Conservation (phyloP, 2,113 vertebrate species). For the cattle (Bos taurus) region ARS-UCD2.0 NC_037333.1:81733001-81733500, state of each 20-base stretch:
- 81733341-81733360: background rate
- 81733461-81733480: background rate
- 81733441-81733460: background rate
- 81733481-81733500: background rate
- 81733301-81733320: background rate
- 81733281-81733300: background rate
- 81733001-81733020: background rate
- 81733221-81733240: background rate
- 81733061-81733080: background rate
- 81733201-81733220: background rate
- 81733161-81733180: background rate
- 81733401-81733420: background rate
- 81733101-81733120: background rate
- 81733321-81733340: background rate
- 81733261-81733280: background rate
- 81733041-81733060: background rate
- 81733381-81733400: background rate
- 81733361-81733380: background rate
- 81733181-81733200: background rate
- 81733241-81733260: background rate
- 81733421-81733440: background rate
- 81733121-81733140: background rate
- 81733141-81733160: background rate
- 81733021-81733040: background rate
- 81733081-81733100: background rate